Evolutionary conservation across 2,113 vertebrate genomes (phyloP), one percentile per base, ranked within the genome.

Genomic region (Trematomus loennbergii): DNA sequence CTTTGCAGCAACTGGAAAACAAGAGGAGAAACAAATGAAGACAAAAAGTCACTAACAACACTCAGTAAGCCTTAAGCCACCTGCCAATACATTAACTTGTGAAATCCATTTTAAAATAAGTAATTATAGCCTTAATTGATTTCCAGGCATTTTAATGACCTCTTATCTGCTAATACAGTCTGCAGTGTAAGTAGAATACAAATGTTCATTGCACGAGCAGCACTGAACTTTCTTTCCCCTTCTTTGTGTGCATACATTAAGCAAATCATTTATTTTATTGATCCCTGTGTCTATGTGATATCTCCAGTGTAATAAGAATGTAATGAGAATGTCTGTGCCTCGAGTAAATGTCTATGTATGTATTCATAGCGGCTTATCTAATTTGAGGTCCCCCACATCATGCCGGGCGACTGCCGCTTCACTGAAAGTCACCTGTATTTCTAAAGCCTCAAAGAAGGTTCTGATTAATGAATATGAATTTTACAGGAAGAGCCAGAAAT

Each of bases 401-500:
- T 55, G 17, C 60, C 12, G 20, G 2, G 13, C 49, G 29, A 0
- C 48, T 18, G 22, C 54, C 49, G 58, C 48, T 72, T 65, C 17
- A 25, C 1, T 62, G 10, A 72, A 67, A 74, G 36, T 80, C 61
- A 71, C 48, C n/a, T 48, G 66, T 58, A 29, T 58, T 40, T 50
- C 60, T 58, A 45, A 43, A 61, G 58, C 61, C 20, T 81, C 50
- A 63, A 66, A 85, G 48, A 69, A 52, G 17, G 25, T 33, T 77
- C 29, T 67, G 59, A 79, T 86, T 61, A 73, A 81, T 65, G 43
- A 81, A 79, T 81, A 55, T 75, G 57, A 69, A 60, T 82, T 64
- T 72, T 64, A 86, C 48, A 52, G 29, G 33, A 61, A 65, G 17
- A 81, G 52, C 29, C 59, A 62, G 58, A 66, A 75, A 84, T 63